phyloP scores from a whole-genome alignment of 1,140 invertebrate species.

The Halyomorpha halys region DNA sequence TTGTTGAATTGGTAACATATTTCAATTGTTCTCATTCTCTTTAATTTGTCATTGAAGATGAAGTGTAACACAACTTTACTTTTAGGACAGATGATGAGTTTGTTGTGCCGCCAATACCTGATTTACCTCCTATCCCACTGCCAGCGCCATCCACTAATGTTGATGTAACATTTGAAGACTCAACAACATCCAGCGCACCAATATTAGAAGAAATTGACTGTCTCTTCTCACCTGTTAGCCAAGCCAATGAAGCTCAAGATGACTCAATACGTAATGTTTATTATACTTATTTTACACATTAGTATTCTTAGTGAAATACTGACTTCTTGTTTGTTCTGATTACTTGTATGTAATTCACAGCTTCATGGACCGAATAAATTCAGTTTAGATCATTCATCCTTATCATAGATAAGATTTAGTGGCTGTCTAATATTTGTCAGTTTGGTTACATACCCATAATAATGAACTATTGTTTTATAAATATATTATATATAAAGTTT shows the following conservation, averaged over 20 bases:
- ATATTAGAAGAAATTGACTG: slow-evolving; percentile 8
- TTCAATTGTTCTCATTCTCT: neutral
- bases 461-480: too few species aligned
- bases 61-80: neutral
- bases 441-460: too few species aligned
- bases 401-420: too few species aligned
- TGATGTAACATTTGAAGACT: slow-evolving; percentile 11
- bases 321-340: too few species aligned
- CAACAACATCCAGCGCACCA: slow-evolving; percentile 4
- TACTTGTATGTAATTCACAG: too few species aligned
- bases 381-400: too few species aligned
- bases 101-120: slow-evolving; percentile 1
- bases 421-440: too few species aligned
- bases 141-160: neutral
- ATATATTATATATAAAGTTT: too few species aligned
- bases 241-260: slow-evolving; percentile 8
- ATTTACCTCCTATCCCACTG: neutral
- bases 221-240: slow-evolving; percentile 9
- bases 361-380: too few species aligned
- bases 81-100: slow-evolving; percentile 11
- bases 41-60: slow-evolving; percentile 1
- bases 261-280: slow-evolving; percentile 19
- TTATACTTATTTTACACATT: neutral
- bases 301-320: too few species aligned
- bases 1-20: too few species aligned